Conservation (phyloP, 1,140 invertebrate species). For the Brachionus asplanchnoidis region DNA sequence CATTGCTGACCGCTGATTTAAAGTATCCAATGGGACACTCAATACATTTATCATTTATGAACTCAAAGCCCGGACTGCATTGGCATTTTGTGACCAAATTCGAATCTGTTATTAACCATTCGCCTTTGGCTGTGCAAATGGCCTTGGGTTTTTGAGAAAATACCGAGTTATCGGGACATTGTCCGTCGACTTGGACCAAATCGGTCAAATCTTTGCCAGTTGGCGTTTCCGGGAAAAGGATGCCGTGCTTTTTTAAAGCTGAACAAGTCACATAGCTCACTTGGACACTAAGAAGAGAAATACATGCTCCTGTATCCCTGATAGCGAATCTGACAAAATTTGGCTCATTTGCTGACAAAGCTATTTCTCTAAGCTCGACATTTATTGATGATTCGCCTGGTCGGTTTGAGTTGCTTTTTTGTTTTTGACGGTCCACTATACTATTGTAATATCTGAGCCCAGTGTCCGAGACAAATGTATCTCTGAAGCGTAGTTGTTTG, state of each 20-base stretch:
- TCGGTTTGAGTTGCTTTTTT: neutral
- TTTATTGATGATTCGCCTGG: constrained; percentile 21
- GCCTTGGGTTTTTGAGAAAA: neutral
- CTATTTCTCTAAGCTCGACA: constrained; percentile 35
- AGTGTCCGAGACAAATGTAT: constrained; percentile 40
- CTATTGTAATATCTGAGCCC: constrained; percentile 34
- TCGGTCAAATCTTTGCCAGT: constrained; percentile 38
- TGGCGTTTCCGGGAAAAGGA: constrained; percentile 25
- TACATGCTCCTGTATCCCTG: constrained; percentile 39
- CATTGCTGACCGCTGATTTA: constrained; percentile 17
- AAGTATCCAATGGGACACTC: constrained; percentile 27
- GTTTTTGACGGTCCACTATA: neutral
- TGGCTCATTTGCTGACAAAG: neutral
- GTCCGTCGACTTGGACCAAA: constrained; percentile 20
- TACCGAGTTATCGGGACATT: constrained; percentile 6
- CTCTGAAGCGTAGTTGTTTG: constrained; percentile 18
- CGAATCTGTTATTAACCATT: constrained; percentile 36
- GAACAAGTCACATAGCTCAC: constrained; percentile 13
- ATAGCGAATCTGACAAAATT: constrained; percentile 13
- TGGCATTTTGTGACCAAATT: constrained; percentile 24
- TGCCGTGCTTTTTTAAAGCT: neutral
- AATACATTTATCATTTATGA: neutral
- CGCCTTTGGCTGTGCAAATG: constrained; percentile 30
- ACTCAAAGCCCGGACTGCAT: constrained; percentile 23
- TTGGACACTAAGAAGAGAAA: constrained; percentile 19